Conservation (phyloP, 1,140 invertebrate species). For the Cydia pomonella region DNA sequence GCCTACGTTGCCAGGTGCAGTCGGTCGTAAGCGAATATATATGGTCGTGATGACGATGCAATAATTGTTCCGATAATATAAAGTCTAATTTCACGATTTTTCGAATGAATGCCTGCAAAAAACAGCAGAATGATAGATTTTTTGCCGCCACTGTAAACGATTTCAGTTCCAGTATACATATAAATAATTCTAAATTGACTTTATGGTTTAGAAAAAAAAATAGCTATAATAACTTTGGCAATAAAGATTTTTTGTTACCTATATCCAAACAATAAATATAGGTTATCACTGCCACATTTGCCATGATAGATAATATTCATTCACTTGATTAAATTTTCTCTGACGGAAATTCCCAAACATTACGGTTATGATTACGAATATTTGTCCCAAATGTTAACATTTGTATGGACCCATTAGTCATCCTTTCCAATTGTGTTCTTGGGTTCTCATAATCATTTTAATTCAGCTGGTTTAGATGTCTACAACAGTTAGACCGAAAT, state of each 20-base stretch:
- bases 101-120: no score
- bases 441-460: slow-evolving; percentile 50
- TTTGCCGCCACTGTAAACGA: no score
- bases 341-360: slow-evolving; percentile 16
- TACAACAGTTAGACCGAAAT: slow-evolving; percentile 43
- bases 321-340: slow-evolving; percentile 23
- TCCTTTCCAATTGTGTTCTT: slow-evolving; percentile 38
- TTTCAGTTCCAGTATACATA: background rate
- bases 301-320: background rate
- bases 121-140: no score
- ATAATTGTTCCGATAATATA: no score
- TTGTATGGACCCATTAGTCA: slow-evolving; percentile 32
- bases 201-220: no score
- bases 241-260: no score
- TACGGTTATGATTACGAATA: slow-evolving; percentile 30
- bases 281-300: background rate
- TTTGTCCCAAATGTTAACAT: slow-evolving; percentile 28
- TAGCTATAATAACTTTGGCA: no score
- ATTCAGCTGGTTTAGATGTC: slow-evolving; percentile 42
- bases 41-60: no score
- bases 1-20: no score
- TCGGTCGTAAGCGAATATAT: no score
- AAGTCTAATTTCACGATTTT: no score
- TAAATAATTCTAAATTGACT: background rate
- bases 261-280: no score